Conservation (phyloP, 2,113 vertebrate species). For the Ctenodactylus gundi region DNA sequence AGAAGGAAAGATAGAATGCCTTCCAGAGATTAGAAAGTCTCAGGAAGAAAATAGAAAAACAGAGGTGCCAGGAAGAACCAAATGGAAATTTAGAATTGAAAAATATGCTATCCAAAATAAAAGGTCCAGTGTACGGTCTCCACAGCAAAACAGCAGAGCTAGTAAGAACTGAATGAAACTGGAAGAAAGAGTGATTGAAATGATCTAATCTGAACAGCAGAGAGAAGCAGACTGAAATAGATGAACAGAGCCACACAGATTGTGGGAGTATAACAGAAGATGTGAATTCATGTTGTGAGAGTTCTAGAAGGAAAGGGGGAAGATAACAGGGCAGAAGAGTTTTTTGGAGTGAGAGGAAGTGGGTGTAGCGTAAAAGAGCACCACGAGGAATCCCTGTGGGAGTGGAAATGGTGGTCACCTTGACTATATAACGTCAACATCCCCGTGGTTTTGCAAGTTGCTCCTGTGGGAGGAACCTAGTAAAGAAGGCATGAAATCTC, state of each 20-base stretch:
- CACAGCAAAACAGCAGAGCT: not conserved
- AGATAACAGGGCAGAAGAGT: not conserved
- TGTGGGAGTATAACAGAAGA: no score
- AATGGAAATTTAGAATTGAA: not conserved
- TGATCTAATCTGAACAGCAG: not conserved
- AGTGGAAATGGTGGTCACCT: accelerated
- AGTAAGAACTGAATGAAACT: not conserved
- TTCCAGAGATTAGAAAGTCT: not conserved
- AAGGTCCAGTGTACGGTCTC: not conserved
- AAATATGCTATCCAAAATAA: not conserved
- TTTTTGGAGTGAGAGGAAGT: not conserved
- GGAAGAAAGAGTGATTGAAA: not conserved
- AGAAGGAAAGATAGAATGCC: not conserved
- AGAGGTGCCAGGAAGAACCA: not conserved
- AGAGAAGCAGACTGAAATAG: not conserved
- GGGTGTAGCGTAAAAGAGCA: not conserved
- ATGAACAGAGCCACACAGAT: not conserved
- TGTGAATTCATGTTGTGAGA: not conserved
- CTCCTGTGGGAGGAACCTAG: not conserved
- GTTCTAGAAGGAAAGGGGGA: not conserved
- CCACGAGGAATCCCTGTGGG: accelerated
- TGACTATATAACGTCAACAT: accelerated
- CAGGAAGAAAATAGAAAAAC: not conserved
- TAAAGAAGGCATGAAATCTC: not conserved
- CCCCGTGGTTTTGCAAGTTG: not conserved